These are phyloP conservation scores for Centropus bengalensis DNA, from an alignment of 2,113 vertebrate species.

Conservation along the genomic window DNA sequence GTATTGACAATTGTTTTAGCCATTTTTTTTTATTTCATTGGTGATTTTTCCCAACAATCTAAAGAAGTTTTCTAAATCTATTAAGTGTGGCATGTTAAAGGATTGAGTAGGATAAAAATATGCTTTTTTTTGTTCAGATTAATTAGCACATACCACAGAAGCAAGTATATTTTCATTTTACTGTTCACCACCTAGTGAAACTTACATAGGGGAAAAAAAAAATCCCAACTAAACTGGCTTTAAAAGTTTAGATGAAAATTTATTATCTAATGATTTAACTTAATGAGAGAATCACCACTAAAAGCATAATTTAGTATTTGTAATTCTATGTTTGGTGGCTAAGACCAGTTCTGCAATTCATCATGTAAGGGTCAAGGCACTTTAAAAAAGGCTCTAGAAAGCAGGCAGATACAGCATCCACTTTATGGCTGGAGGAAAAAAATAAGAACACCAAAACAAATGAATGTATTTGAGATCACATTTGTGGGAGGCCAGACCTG, in stretches of 20 bases:
- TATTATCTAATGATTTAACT: not conserved
- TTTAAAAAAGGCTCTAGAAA: not conserved
- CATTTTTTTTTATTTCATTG: not conserved
- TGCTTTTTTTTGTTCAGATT: not conserved
- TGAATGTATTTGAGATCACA: not conserved
- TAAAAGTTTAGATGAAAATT: not conserved
- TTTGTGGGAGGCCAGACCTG: not conserved
- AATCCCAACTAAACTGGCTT: not conserved
- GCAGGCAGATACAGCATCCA: not conserved
- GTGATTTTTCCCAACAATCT: not conserved
- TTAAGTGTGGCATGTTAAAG: not conserved
- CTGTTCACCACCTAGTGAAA: not conserved
- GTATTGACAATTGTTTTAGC: not conserved
- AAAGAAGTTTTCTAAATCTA: not conserved
- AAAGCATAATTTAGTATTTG: not conserved
- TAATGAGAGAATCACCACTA: not conserved
- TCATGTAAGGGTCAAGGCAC: not conserved
- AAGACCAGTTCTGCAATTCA: not conserved
- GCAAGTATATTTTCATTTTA: not conserved
- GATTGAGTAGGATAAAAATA: not conserved
- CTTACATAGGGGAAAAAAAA: not conserved
- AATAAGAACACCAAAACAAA: not conserved
- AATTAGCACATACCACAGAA: not conserved
- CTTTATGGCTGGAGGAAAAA: not conserved
- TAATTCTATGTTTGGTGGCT: not conserved